Evolutionary conservation across 2,113 vertebrate genomes (phyloP).

Genomic region (Illadopsis cleaveri): DNA sequence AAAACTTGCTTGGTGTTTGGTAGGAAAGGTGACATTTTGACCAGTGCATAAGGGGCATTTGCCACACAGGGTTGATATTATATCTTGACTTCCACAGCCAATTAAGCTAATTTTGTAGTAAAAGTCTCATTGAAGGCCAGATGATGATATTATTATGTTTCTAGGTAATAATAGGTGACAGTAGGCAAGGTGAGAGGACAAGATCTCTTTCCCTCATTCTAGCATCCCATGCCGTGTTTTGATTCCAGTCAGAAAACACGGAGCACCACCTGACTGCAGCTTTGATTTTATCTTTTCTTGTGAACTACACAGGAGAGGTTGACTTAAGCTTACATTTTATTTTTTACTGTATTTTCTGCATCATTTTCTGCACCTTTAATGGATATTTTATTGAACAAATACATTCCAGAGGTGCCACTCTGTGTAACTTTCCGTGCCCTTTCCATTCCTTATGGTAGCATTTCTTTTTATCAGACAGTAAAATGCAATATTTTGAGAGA

Average conservation of each 20-base stretch:
- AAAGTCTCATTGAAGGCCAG: not conserved
- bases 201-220: not conserved
- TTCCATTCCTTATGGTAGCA: not conserved
- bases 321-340: not conserved
- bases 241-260: not conserved
- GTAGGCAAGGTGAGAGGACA: not conserved
- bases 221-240: not conserved
- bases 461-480: not conserved
- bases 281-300: not conserved
- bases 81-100: not conserved
- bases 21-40: not conserved
- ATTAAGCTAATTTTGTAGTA: not conserved
- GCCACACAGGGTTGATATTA: not conserved
- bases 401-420: not conserved
- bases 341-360: not conserved
- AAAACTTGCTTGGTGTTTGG: not conserved
- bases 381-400: not conserved
- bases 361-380: not conserved
- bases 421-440: not conserved
- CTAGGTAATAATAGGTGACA: not conserved
- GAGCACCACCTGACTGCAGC: not conserved
- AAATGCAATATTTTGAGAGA: not conserved
- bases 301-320: not conserved
- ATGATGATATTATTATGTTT: not conserved
- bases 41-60: not conserved